phyloP scores from a whole-genome alignment of 1,140 invertebrate species.

The Eurosta solidaginis region DNA sequence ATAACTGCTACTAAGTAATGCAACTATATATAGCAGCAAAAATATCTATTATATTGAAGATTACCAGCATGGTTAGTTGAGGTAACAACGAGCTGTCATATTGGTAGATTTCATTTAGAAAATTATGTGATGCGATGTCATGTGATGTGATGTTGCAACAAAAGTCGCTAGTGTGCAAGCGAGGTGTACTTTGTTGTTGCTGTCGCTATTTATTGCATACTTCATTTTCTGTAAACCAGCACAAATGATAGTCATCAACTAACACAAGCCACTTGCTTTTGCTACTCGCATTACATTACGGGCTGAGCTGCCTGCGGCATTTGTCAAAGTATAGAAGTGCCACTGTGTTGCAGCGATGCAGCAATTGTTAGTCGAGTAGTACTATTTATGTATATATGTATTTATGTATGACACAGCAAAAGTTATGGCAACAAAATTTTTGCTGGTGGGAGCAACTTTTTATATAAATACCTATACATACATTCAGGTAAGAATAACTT shows the following conservation, averaged over 20 bases:
- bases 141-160: not conserved
- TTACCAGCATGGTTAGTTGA: not conserved
- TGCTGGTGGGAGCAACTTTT: too few species aligned
- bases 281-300: too few species aligned
- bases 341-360: not conserved
- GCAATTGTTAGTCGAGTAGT: not conserved
- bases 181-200: not conserved
- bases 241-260: conserved; percentile 4
- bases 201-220: not conserved
- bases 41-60: not conserved
- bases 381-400: too few species aligned
- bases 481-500: too few species aligned
- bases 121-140: not conserved
- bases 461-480: too few species aligned
- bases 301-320: not conserved
- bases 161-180: not conserved
- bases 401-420: not conserved
- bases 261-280: conserved; percentile 1
- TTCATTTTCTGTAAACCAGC: not conserved
- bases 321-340: not conserved
- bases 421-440: conserved; percentile 24
- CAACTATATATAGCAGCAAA: not conserved
- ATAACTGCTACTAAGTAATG: conserved; percentile 11
- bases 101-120: conserved; percentile 18
- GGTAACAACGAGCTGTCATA: conserved; percentile 16